Conservation (phyloP, 2,113 vertebrate genomes). For the Nothobranchius kuhntae region DNA sequence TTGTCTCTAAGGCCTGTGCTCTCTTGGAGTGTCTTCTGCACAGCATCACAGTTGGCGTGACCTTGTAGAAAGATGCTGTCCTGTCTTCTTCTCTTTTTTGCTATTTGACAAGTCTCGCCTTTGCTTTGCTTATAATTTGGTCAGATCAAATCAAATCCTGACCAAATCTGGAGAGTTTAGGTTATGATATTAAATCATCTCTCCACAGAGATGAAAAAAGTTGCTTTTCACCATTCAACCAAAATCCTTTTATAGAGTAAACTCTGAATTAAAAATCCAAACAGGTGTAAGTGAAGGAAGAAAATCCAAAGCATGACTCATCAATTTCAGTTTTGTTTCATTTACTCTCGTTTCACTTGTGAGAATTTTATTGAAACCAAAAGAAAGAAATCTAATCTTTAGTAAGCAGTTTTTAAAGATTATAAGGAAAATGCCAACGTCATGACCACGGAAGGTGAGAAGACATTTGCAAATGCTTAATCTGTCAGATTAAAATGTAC, state of each 20-base stretch:
- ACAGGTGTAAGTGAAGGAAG: neutral
- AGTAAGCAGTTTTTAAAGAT: conserved; percentile 1
- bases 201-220: neutral
- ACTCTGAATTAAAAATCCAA: neutral
- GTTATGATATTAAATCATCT: conserved; percentile 2
- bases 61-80: conserved; percentile 49
- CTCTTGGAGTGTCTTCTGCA: conserved; percentile 29
- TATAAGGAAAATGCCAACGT: neutral
- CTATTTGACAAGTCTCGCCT: conserved; percentile 10
- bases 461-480: conserved; percentile 26
- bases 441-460: neutral
- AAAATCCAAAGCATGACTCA: neutral
- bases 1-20: conserved; percentile 24
- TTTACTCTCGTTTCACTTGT: conserved; percentile 12
- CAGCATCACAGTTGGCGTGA: conserved; percentile 34
- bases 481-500: conserved; percentile 11
- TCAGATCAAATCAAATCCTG: conserved; percentile 12
- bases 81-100: conserved; percentile 22
- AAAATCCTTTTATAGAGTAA: neutral
- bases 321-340: neutral
- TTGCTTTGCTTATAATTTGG: conserved; percentile 34
- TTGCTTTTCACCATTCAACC: neutral
- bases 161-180: neutral
- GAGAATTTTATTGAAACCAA: neutral
- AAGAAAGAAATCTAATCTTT: neutral